Conservation (phyloP, 2,888 invertebrate genomes). For the Apamea epomidion region DNA sequence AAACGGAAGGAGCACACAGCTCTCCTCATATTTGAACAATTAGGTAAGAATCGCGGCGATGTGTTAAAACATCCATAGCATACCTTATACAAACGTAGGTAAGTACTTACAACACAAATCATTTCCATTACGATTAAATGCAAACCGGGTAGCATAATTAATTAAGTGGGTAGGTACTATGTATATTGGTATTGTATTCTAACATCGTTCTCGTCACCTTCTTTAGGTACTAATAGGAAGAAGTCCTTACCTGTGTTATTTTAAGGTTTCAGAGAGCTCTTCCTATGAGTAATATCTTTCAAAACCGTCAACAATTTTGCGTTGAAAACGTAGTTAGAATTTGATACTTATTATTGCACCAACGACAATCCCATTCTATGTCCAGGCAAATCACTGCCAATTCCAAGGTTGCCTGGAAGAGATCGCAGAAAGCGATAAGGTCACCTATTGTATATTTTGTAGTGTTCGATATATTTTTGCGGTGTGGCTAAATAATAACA, state of each 20-base stretch:
- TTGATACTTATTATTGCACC: too few species aligned
- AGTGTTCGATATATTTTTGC: too few species aligned
- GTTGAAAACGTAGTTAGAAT: not conserved
- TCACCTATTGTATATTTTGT: too few species aligned
- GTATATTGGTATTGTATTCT: not conserved
- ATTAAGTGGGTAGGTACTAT: not conserved
- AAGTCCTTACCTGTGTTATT: not conserved
- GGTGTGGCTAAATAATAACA: too few species aligned
- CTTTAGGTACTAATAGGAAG: not conserved
- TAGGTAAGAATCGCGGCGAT: slow-evolving; percentile 16
- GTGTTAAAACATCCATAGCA: slow-evolving; percentile 9
- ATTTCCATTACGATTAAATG: slow-evolving; percentile 15
- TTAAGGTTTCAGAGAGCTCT: not conserved
- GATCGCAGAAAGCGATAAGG: not conserved
- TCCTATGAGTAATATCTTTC: not conserved
- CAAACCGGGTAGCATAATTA: not conserved
- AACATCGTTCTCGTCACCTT: not conserved
- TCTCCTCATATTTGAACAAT: slow-evolving; percentile 27
- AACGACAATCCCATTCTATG: not conserved
- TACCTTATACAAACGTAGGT: not conserved
- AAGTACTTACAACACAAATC: not conserved
- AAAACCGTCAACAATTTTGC: not conserved
- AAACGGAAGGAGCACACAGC: slow-evolving; percentile 26
- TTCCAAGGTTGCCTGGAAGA: not conserved
- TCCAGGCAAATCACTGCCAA: not conserved